A percentile compares a stretch with the other conserved stretches of the same genome.
phyloP scores from a whole-genome alignment of 2,797 vertebrate species.

The Bryconaethiops microstoma region DNA sequence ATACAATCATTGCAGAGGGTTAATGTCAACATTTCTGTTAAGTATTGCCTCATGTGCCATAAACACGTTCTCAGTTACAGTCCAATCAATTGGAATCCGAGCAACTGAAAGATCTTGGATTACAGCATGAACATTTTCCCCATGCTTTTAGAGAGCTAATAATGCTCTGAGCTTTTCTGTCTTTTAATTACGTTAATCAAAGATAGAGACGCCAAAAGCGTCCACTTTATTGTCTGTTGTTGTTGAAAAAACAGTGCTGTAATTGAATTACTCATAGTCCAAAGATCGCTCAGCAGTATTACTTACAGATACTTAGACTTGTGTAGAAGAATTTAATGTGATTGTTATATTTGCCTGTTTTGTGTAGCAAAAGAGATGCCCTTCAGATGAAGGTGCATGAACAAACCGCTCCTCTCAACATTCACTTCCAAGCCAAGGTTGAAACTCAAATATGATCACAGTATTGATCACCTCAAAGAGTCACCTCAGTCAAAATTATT shows the following conservation, averaged over 20 bases:
- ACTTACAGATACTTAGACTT: background rate
- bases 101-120: slow-evolving; percentile 51
- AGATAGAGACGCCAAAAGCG: slow-evolving; percentile 48
- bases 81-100: slow-evolving; percentile 49
- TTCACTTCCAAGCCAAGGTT: slow-evolving; percentile 50
- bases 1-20: slow-evolving; percentile 43
- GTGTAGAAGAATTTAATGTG: slow-evolving; percentile 34
- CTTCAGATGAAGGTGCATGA: slow-evolving; percentile 9
- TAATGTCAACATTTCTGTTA: slow-evolving; percentile 53
- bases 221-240: slow-evolving; percentile 37
- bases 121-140: slow-evolving; percentile 42
- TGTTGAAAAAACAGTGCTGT: slow-evolving; percentile 12
- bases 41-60: slow-evolving; percentile 52
- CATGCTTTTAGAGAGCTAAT: slow-evolving; percentile 51
- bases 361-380: background rate
- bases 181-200: slow-evolving; percentile 61
- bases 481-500: slow-evolving; percentile 68
- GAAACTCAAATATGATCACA: slow-evolving; percentile 60
- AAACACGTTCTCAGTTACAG: slow-evolving; percentile 56
- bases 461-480: slow-evolving; percentile 68
- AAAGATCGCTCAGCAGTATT: background rate
- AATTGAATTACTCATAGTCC: slow-evolving; percentile 34
- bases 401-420: slow-evolving; percentile 40
- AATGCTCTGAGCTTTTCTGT: slow-evolving; percentile 39
- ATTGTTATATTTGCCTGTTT: slow-evolving; percentile 10